Percentiles rank a stretch among this genome's conserved stretches.
Evolutionary conservation across 1,140 invertebrate genomes (phyloP).

Genomic region (Drosophila ercepeae): DNA sequence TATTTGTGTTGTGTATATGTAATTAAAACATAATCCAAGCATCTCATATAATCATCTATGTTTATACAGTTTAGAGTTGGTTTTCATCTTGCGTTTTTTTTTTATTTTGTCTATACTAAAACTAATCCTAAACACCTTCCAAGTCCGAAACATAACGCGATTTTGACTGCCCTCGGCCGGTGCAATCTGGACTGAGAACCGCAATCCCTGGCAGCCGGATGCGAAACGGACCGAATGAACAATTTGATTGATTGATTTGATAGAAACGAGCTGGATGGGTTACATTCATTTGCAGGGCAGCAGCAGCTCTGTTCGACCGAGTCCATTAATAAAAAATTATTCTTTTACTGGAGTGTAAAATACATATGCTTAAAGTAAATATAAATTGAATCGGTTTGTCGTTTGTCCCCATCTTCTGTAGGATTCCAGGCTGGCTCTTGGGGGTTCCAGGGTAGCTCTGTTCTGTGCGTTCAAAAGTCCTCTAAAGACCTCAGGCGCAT

Average conservation of each 20-base stretch:
- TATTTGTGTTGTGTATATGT: slow-evolving; percentile 55
- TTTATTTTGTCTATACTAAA: slow-evolving; percentile 62
- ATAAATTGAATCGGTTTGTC: slow-evolving; percentile 28
- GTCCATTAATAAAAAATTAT: slow-evolving; percentile 9
- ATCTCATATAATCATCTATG: slow-evolving; percentile 58
- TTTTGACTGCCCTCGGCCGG: slow-evolving; percentile 9
- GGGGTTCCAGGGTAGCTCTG: slow-evolving; percentile 9
- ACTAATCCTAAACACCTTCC: slow-evolving; percentile 60
- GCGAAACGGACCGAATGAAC: slow-evolving; percentile 25
- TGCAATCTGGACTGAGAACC: slow-evolving; percentile 20
- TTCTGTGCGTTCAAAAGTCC: slow-evolving; percentile 44
- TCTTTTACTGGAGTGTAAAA: slow-evolving; percentile 69
- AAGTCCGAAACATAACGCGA: slow-evolving; percentile 38
- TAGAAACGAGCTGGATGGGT: slow-evolving; percentile 1
- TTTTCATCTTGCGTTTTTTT: slow-evolving; percentile 16
- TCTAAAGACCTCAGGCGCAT: slow-evolving; percentile 29
- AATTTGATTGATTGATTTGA: slow-evolving; percentile 37
- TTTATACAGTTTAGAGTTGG: slow-evolving; percentile 54
- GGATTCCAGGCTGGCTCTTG: slow-evolving; percentile 11
- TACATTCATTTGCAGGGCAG: slow-evolving; percentile 6
- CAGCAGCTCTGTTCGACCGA: not conserved
- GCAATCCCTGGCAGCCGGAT: slow-evolving; percentile 43
- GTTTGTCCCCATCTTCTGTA: slow-evolving; percentile 20
- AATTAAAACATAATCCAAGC: slow-evolving; percentile 52
- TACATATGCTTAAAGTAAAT: slow-evolving; percentile 70